A percentile compares a stretch with the other conserved stretches of the same genome.
Evolutionary conservation across 2,797 vertebrate genomes (phyloP).

Genomic region (Mastacembelus armatus): DNA sequence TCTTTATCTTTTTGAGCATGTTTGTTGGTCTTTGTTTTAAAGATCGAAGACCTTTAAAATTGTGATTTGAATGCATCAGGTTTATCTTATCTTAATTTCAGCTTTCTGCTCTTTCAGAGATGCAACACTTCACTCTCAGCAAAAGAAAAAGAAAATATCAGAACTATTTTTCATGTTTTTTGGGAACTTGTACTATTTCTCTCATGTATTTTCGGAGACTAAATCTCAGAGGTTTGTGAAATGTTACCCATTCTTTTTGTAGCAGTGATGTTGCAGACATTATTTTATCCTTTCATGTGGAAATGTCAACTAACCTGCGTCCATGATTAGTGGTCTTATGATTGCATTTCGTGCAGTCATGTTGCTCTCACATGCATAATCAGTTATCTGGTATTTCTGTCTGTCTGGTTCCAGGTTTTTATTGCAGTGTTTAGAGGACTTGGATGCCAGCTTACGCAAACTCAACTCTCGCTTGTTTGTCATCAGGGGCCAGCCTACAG

Average conservation of each 20-base stretch:
- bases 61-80: no score
- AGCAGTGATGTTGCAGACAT: background rate
- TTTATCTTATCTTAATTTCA: no score
- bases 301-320: background rate
- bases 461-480: constrained; percentile 95
- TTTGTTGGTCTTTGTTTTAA: no score
- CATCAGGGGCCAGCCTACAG: constrained; percentile 95
- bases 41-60: no score
- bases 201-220: background rate
- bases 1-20: no score
- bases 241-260: background rate
- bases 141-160: no score
- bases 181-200: background rate
- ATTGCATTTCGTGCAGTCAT: background rate
- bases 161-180: no score
- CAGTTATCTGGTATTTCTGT: background rate
- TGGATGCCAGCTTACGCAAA: constrained; percentile 94
- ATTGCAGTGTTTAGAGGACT: constrained; percentile 94
- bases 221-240: background rate
- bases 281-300: no score
- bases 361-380: background rate
- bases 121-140: no score
- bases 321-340: background rate
- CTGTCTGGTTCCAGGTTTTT: constrained; percentile 89
- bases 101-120: no score